Evolutionary conservation across 1,140 invertebrate genomes (phyloP).

Genomic region (Trypoxylus dichotomus): DNA sequence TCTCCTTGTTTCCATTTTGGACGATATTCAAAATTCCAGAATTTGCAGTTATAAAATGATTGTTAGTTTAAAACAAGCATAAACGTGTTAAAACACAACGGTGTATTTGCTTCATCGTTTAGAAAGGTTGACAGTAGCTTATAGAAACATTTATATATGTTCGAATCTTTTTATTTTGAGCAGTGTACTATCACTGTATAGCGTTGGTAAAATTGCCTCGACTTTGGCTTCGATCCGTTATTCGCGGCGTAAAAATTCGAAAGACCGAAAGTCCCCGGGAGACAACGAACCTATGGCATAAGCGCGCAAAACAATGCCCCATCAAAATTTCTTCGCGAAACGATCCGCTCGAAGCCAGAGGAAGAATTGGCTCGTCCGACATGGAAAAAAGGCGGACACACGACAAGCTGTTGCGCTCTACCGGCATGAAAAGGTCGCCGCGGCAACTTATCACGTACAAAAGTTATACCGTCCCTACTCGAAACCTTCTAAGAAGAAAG

Average conservation of each 20-base stretch:
- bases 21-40: too few species aligned
- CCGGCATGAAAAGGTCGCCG: not conserved
- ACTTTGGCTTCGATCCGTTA: not conserved
- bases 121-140: too few species aligned
- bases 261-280: not conserved
- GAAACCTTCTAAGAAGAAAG: not conserved
- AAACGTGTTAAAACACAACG: too few species aligned
- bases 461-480: not conserved
- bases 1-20: too few species aligned
- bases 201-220: not conserved
- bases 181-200: too few species aligned
- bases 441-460: constrained; percentile 11
- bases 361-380: not conserved
- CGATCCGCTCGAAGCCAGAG: not conserved
- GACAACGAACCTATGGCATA: not conserved
- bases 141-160: too few species aligned
- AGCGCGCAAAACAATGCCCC: constrained; percentile 22
- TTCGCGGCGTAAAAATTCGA: constrained; percentile 4
- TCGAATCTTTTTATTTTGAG: too few species aligned
- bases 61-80: too few species aligned
- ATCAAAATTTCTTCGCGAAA: constrained; percentile 21
- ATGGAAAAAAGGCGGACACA: not conserved
- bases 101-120: too few species aligned
- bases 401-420: not conserved
- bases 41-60: too few species aligned